Base-by-base conservation (phyloP, 37 sponge, comb jelly and placozoan genomes). In the Theonella swinhoei region DNA sequence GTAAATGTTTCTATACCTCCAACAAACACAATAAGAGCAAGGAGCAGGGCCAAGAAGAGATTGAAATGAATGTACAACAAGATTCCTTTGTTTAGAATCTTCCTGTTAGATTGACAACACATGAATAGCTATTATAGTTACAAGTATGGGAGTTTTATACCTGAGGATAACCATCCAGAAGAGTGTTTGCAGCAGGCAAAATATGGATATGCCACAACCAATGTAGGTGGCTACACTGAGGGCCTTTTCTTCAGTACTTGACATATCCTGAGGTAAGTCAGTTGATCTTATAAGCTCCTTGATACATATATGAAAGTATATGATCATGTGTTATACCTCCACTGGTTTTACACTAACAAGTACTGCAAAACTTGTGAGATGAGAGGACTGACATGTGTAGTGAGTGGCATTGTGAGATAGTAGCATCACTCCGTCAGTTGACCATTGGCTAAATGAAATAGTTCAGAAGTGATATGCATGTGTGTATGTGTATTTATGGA, bases 11-110 rank as follows among this genome's bases (percentile, higher is more conserved):
- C 70, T 67, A 84, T 30, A 4, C 83, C 84, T 34, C 63, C 79
- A 35, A 78, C 89, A 89, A 89, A 89, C 8, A 83, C 32, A 1
- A 78, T 3, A 23, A 79, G 47, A 24, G 79, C 83, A 22, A 78
- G 0, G 33, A 89, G 70, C 38, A 89, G 84, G n/a, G 78, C 64
- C 22, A 83, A 23, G 8, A 78, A 69, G 0, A 89, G 84, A 33
- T 89, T 89, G 23, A 89, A 34, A 66, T 89, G 89, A 20, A 89
- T 66, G 38, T 81, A 83, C 58, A 81, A 75, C 22, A 77, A 32
- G 0, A 76, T 69, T 68, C 70, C 65, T 68, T 42, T 66, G 25
- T 33, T 39, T 43, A 84, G 32, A 25, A 42, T 82, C 40, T 78
- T 76, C 80, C 89, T 89, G 59, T 35, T 32, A 25, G 23, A 14